These are phyloP conservation scores for Ectobius pallidus DNA, from an alignment of 2,888 invertebrate species.

Conservation along the genomic window DNA sequence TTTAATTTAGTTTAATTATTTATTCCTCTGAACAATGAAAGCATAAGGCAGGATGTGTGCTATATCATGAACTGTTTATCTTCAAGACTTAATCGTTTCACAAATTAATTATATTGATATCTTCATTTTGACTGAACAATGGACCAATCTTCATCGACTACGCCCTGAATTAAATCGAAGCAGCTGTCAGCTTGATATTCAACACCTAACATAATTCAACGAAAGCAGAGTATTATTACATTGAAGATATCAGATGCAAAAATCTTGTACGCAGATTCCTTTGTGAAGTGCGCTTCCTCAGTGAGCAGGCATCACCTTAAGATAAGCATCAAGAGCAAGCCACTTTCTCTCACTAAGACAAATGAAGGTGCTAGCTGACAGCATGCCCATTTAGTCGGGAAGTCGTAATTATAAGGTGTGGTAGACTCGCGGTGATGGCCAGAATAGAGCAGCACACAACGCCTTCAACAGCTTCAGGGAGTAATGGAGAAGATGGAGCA, in stretches of 20 bases:
- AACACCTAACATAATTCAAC: too few relatives aligned
- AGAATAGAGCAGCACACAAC: not conserved
- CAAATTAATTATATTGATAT: not conserved
- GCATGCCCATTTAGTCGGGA: slow-evolving; percentile 58
- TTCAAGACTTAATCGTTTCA: too few relatives aligned
- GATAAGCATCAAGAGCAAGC: slow-evolving; percentile 10
- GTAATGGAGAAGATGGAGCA: not conserved
- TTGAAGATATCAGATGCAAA: not conserved
- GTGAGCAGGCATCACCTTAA: slow-evolving; percentile 3
- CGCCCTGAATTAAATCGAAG: too few relatives aligned
- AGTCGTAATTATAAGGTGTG: slow-evolving; percentile 61
- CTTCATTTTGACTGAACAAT: not conserved
- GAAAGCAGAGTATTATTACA: not conserved
- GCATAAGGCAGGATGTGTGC: too few relatives aligned
- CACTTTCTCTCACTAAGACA: slow-evolving; percentile 52
- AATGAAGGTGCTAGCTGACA: slow-evolving; percentile 59
- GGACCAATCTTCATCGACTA: too few relatives aligned
- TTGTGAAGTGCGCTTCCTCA: not conserved
- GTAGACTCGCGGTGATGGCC: slow-evolving; percentile 40
- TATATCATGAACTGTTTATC: too few relatives aligned
- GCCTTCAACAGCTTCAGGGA: slow-evolving; percentile 7
- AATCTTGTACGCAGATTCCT: not conserved
- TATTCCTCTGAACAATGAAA: too few relatives aligned
- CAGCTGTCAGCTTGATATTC: too few relatives aligned
- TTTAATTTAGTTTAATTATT: too few relatives aligned